Conservation (phyloP, 2,113 vertebrate species). For the Neolamprologus longior region DNA sequence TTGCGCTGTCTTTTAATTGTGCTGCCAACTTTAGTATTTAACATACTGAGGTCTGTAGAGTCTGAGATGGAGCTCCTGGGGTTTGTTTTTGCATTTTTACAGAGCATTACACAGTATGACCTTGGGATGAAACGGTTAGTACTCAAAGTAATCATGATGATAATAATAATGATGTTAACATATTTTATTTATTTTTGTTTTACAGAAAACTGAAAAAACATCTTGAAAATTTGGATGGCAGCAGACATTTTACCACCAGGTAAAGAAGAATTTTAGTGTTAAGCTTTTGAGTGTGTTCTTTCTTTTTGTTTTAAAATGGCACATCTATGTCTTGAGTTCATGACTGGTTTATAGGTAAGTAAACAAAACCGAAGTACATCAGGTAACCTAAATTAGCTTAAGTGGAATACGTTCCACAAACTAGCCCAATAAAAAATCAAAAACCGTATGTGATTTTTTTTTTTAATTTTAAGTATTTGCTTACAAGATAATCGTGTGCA, state of each 20-base stretch:
- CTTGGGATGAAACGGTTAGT: not conserved
- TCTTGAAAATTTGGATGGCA: not conserved
- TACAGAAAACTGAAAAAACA: not conserved
- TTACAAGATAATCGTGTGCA: not conserved
- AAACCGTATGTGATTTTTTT: not conserved
- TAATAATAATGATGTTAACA: not conserved
- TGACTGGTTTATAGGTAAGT: not conserved
- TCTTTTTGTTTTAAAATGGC: not conserved
- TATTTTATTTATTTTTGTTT: not conserved
- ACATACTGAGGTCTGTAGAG: not conserved
- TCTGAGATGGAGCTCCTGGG: not conserved
- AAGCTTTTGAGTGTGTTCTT: not conserved
- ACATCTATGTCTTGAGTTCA: not conserved
- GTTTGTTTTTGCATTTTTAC: not conserved
- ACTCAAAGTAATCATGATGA: not conserved
- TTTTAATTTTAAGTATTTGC: fast-evolving
- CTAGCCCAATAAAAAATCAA: not conserved
- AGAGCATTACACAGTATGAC: not conserved
- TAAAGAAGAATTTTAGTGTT: not conserved
- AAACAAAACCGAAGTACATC: not conserved
- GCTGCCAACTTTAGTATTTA: not conserved
- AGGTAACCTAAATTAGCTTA: not conserved
- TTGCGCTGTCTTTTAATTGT: not conserved
- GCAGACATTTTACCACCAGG: not conserved
- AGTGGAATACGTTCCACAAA: not conserved